These are phyloP conservation scores for Apogon hyalosoma DNA, from an alignment of 2,797 vertebrate genomes.

Conservation along the genomic window DNA sequence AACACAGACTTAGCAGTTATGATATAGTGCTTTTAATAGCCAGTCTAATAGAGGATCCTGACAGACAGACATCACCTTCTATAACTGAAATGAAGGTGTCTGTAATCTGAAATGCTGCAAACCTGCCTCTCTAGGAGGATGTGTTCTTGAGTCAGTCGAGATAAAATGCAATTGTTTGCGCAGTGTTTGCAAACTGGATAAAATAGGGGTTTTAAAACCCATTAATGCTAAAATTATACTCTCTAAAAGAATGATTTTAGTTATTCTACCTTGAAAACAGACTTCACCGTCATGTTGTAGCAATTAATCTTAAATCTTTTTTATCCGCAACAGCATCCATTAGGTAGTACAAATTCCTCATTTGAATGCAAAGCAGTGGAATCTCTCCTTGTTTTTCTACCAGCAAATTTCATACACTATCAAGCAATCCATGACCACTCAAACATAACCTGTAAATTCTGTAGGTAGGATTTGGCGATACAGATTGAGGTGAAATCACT, in stretches of 20 bases:
- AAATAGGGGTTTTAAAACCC: neutral
- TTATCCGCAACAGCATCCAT: neutral
- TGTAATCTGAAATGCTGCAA: conserved; percentile 17
- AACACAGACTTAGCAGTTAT: conserved; percentile 1
- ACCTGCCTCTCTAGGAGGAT: conserved; percentile 13
- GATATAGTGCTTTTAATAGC: conserved; percentile 7
- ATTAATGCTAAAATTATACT: neutral
- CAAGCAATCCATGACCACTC: conserved; percentile 19
- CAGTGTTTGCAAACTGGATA: neutral
- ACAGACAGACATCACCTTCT: conserved; percentile 13
- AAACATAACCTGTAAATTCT: conserved; percentile 10
- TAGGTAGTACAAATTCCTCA: conserved; percentile 1
- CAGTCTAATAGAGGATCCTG: neutral
- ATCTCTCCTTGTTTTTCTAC: neutral
- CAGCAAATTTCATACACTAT: conserved; percentile 27
- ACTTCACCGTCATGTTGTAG: neutral
- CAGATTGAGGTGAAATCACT: conserved; percentile 26
- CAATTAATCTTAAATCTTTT: neutral
- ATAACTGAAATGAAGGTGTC: conserved; percentile 16
- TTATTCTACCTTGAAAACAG: neutral
- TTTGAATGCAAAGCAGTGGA: neutral
- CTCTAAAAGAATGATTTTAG: neutral
- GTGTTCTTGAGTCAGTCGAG: conserved; percentile 9
- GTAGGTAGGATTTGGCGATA: conserved; percentile 15
- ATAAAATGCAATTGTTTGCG: neutral